phyloP scores from a whole-genome alignment of 2,797 vertebrate genomes.

The Protosalanx chinensis region DNA sequence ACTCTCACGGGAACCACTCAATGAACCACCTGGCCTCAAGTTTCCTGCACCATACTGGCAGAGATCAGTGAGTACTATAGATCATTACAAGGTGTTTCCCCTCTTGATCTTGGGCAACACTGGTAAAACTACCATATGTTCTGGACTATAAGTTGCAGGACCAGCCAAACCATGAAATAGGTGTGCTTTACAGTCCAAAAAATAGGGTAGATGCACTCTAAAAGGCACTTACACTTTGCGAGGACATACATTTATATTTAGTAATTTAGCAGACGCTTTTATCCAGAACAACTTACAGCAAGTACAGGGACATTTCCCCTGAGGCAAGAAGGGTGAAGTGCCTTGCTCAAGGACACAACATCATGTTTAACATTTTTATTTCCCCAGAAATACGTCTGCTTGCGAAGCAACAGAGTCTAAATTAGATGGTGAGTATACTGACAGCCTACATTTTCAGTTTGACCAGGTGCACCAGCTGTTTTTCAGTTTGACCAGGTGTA shows the following conservation, averaged over 20 bases:
- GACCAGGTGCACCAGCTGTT: neutral
- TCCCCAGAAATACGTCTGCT: conserved; percentile 33
- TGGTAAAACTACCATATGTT: neutral
- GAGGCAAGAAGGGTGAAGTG: too few relatives aligned
- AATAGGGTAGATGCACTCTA: neutral
- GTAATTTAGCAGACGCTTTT: too few relatives aligned
- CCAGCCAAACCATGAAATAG: too few relatives aligned
- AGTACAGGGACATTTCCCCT: too few relatives aligned
- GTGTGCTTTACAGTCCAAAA: too few relatives aligned
- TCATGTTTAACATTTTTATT: neutral
- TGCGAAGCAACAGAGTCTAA: conserved; percentile 27
- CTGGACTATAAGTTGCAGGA: too few relatives aligned
- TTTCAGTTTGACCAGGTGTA: neutral
- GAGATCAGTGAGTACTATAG: conserved; percentile 44
- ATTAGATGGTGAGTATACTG: conserved; percentile 49
- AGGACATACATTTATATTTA: too few relatives aligned
- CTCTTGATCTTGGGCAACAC: neutral
- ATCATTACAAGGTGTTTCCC: neutral
- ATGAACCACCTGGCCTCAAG: neutral
- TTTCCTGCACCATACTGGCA: conserved; percentile 13
- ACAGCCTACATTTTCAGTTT: neutral
- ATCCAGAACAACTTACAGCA: too few relatives aligned
- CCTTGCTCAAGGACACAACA: too few relatives aligned
- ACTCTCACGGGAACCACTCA: neutral
- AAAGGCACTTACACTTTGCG: too few relatives aligned